phyloP scores from a whole-genome alignment of 2,888 invertebrate genomes.

The Campaea margaritaria region DNA sequence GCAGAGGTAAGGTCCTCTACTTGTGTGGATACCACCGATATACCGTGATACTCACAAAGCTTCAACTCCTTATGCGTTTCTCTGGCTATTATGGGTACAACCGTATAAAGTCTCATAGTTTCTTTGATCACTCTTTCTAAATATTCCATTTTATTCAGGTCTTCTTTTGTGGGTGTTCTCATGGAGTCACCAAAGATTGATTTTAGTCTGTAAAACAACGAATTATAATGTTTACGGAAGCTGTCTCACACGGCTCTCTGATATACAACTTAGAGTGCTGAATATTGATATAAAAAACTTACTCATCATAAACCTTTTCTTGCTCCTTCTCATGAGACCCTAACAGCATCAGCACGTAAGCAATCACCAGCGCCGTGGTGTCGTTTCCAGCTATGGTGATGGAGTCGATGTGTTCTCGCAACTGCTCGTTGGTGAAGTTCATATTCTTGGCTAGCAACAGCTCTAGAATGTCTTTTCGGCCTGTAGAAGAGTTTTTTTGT shows the following conservation, averaged over 20 bases:
- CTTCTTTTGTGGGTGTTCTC: slow-evolving; percentile 72
- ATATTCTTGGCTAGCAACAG: slow-evolving; percentile 67
- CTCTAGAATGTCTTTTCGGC: slow-evolving; percentile 69
- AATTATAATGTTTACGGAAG: not conserved
- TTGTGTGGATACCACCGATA: not conserved
- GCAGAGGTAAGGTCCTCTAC: no score
- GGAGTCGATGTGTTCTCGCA: slow-evolving; percentile 85
- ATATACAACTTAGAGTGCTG: no score
- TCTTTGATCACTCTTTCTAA: slow-evolving; percentile 86
- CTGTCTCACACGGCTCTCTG: no score
- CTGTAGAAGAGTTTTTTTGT: slow-evolving; percentile 40
- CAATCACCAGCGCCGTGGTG: slow-evolving; percentile 74
- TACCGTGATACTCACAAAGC: slow-evolving; percentile 68
- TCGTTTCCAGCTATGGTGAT: slow-evolving; percentile 85
- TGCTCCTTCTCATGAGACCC: slow-evolving; percentile 62
- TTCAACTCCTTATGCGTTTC: slow-evolving; percentile 74
- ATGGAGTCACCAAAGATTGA: slow-evolving; percentile 74
- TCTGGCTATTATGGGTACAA: slow-evolving; percentile 81
- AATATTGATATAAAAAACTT: slow-evolving; percentile 39
- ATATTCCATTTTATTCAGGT: slow-evolving; percentile 82
- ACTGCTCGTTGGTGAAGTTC: slow-evolving; percentile 76
- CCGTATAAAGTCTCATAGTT: slow-evolving; percentile 83
- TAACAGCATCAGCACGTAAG: slow-evolving; percentile 66
- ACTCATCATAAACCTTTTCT: slow-evolving; percentile 61
- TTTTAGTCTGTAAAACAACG: slow-evolving; percentile 63